A percentile compares a stretch with the other conserved stretches of the same genome.
Evolutionary conservation across 1,140 invertebrate species (phyloP).

Genomic region (Sinonovacula constricta): DNA sequence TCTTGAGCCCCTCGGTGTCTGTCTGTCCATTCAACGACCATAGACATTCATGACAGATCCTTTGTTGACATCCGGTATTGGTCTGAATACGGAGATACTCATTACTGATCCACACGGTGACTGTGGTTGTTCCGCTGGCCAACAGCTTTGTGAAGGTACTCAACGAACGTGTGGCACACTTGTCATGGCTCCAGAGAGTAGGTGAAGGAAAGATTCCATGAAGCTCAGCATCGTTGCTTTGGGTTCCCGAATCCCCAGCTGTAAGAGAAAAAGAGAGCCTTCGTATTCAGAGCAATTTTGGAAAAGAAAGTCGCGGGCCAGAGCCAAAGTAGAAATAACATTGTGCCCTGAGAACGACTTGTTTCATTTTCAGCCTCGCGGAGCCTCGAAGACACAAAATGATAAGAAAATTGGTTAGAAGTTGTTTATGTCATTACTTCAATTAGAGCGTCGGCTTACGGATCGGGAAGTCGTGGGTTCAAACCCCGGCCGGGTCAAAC

Average conservation of each 20-base stretch:
- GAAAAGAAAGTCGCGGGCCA: too few relatives aligned
- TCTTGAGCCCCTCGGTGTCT: neutral
- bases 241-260: neutral
- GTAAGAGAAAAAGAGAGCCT: too few relatives aligned
- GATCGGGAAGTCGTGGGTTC: too few relatives aligned
- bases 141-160: neutral
- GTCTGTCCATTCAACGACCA: neutral
- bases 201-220: neutral
- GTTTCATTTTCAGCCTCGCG: too few relatives aligned
- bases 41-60: neutral
- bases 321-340: too few relatives aligned
- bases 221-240: neutral
- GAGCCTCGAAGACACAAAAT: too few relatives aligned
- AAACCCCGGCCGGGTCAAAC: too few relatives aligned
- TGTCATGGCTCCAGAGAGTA: neutral
- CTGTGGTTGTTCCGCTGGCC: neutral
- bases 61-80: neutral
- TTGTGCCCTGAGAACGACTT: too few relatives aligned
- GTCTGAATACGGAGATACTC: neutral
- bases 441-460: too few relatives aligned
- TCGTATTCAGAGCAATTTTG: too few relatives aligned
- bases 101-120: neutral
- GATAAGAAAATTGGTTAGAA: too few relatives aligned
- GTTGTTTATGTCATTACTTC: too few relatives aligned
- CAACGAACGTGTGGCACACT: neutral